Evolutionary conservation across 1,140 invertebrate genomes (phyloP).

Genomic region (Nilaparvata lugens): DNA sequence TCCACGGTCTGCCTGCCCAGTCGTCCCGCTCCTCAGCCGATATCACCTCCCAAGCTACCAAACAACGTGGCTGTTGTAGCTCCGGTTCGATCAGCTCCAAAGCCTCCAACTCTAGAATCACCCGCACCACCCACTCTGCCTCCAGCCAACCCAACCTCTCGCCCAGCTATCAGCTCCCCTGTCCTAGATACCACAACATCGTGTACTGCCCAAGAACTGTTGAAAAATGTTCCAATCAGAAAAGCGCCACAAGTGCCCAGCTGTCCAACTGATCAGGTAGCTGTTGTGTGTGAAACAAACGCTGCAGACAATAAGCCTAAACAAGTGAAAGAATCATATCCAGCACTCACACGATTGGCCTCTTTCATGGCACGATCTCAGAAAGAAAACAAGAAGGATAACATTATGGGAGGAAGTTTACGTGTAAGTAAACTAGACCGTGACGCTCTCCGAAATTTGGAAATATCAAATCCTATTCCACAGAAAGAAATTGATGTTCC

Average conservation of each 20-base stretch:
- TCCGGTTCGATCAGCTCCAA: slow-evolving; percentile 17
- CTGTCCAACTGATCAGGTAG: slow-evolving; percentile 25
- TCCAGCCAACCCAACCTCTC: slow-evolving; percentile 44
- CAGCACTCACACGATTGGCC: slow-evolving; percentile 55
- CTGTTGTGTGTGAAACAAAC: not conserved
- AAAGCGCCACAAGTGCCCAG: slow-evolving; percentile 20
- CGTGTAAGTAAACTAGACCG: slow-evolving; percentile 43
- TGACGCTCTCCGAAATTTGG: slow-evolving; percentile 56
- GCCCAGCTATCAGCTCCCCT: slow-evolving; percentile 68
- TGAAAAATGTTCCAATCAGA: slow-evolving; percentile 30
- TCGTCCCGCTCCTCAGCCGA: slow-evolving; percentile 11
- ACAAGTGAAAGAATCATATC: slow-evolving; percentile 17
- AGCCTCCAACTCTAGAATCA: slow-evolving; percentile 8
- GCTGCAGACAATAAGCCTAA: slow-evolving; percentile 1
- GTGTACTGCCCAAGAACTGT: slow-evolving; percentile 58
- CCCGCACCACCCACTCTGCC: slow-evolving; percentile 41
- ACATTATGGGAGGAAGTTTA: not conserved
- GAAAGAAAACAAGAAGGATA: slow-evolving; percentile 16
- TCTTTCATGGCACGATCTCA: slow-evolving; percentile 58
- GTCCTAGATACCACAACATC: slow-evolving; percentile 64
- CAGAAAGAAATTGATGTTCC: slow-evolving; percentile 54
- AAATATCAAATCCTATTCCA: slow-evolving; percentile 72
- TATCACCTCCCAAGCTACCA: slow-evolving; percentile 15
- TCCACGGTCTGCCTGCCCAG: slow-evolving; percentile 6
- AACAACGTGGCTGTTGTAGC: slow-evolving; percentile 3